Percentiles rank a stretch among this genome's conserved stretches.
These are phyloP conservation scores for Phataginus tricuspis DNA, from an alignment of 2,797 vertebrate species.

Conservation along the genomic window DNA sequence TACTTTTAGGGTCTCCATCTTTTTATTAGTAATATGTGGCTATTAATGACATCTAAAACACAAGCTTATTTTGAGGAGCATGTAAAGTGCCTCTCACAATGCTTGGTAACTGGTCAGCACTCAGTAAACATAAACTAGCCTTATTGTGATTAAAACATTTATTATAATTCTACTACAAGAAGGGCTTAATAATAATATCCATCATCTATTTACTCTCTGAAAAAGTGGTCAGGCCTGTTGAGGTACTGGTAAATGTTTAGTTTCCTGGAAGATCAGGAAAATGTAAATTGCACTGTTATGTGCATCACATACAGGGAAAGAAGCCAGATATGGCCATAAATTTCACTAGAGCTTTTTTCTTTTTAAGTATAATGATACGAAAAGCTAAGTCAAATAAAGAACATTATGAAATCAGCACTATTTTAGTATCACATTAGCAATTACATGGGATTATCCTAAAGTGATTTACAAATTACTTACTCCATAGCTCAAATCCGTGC, in stretches of 20 bases:
- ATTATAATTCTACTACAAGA: neutral
- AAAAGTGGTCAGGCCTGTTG: neutral
- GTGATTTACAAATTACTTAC: slow-evolving; percentile 68
- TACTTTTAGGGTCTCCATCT: neutral
- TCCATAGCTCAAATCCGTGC: slow-evolving; percentile 40
- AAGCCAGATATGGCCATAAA: slow-evolving; percentile 18
- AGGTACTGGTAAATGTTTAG: neutral
- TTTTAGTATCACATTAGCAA: slow-evolving; percentile 70
- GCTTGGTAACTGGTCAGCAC: slow-evolving; percentile 4
- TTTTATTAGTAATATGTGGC: neutral
- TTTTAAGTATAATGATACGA: slow-evolving; percentile 19
- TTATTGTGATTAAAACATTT: slow-evolving; percentile 1
- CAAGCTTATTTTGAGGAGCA: neutral
- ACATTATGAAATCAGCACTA: slow-evolving; percentile 62
- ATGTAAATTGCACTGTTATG: neutral
- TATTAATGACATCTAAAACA: neutral
- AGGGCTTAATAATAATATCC: neutral
- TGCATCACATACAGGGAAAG: neutral
- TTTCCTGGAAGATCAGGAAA: neutral
- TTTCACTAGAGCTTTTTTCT: slow-evolving; percentile 21
- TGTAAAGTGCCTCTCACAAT: neutral
- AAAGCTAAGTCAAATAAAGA: slow-evolving; percentile 69
- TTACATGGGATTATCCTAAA: slow-evolving; percentile 56
- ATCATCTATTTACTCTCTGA: neutral
- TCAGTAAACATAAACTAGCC: neutral